These are phyloP conservation scores for Python bivittatus DNA, from an alignment of 2,113 vertebrate genomes.

Conservation along the genomic window DNA sequence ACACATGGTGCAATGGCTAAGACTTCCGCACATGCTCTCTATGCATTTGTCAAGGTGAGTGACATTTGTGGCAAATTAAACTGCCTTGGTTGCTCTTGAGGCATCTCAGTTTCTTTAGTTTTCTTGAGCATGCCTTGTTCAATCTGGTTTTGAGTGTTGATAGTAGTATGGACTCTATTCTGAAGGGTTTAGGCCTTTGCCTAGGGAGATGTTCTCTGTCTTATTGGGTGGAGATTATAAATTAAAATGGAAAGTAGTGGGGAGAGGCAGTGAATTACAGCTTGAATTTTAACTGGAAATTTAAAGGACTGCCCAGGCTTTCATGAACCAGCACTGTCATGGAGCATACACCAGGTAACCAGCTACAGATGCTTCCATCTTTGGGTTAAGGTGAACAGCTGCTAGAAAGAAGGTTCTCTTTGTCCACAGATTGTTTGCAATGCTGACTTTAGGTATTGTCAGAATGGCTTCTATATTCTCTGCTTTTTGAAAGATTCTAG, in stretches of 20 bases:
- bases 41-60: conserved; percentile 18
- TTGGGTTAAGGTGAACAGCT: background rate
- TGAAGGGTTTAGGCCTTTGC: background rate
- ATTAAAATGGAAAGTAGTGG: background rate
- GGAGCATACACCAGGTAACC: background rate
- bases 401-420: background rate
- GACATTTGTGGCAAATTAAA: conserved; percentile 11
- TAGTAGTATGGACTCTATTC: background rate
- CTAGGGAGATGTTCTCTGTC: background rate
- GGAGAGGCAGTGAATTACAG: background rate
- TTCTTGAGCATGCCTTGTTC: background rate
- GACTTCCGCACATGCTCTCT: background rate
- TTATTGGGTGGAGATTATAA: background rate
- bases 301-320: background rate
- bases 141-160: background rate
- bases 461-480: background rate
- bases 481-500: background rate
- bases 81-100: conserved; percentile 11
- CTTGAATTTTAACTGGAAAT: background rate
- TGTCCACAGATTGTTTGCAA: background rate
- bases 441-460: background rate
- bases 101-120: conserved; percentile 17
- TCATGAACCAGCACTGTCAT: background rate
- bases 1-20: background rate
- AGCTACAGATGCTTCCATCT: background rate